Percentiles rank a stretch among this genome's conserved stretches.
Conservation (phyloP, 2,888 invertebrate species). For the Alcis repandata region DNA sequence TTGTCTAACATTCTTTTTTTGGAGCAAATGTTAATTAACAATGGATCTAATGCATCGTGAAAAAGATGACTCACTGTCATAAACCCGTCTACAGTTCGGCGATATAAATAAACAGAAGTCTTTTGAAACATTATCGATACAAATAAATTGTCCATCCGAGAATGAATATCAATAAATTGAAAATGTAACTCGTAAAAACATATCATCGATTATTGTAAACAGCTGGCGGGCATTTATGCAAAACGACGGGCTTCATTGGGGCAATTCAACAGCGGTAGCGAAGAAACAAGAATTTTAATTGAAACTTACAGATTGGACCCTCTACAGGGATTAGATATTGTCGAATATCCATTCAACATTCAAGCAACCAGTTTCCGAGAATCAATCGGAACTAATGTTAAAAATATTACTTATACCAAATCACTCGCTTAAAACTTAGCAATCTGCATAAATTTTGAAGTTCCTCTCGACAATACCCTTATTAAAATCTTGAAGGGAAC, state of each 20-base stretch:
- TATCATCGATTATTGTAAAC: conserved; percentile 85
- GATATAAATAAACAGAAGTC: conserved; percentile 77
- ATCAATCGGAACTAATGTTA: conserved; percentile 12
- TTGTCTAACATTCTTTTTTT: neutral
- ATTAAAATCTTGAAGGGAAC: conserved; percentile 78
- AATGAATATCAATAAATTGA: conserved; percentile 84
- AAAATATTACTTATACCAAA: conserved; percentile 14
- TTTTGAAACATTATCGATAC: conserved; percentile 77
- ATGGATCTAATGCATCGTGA: conserved; percentile 59
- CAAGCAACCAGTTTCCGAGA: conserved; percentile 6
- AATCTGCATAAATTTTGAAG: conserved; percentile 74
- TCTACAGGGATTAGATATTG: conserved; percentile 34
- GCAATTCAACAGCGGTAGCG: conserved; percentile 82
- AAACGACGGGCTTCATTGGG: conserved; percentile 76
- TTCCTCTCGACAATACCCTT: conserved; percentile 73
- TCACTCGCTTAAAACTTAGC: conserved; percentile 61
- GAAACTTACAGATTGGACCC: conserved; percentile 62
- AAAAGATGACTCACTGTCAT: conserved; percentile 57
- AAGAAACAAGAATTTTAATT: conserved; percentile 70
- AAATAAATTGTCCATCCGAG: conserved; percentile 81
- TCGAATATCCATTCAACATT: conserved; percentile 16
- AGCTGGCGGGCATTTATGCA: conserved; percentile 85
- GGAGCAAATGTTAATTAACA: neutral
- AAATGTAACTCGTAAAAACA: conserved; percentile 83
- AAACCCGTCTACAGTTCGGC: conserved; percentile 64